Conservation (phyloP, 2,113 vertebrate genomes). For the Osmerus eperlanus region DNA sequence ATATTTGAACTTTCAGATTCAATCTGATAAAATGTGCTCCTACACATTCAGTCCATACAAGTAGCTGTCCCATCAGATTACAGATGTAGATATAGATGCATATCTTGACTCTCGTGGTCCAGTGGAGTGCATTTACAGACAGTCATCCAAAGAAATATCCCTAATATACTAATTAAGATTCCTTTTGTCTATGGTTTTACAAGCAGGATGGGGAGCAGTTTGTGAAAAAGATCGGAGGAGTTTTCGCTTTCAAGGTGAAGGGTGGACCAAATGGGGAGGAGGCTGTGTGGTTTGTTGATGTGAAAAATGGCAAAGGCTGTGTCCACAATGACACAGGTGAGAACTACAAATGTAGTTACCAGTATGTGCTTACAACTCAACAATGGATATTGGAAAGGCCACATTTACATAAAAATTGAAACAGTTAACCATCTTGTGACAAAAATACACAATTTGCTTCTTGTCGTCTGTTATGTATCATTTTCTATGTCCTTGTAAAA, state of each 20-base stretch:
- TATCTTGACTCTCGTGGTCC: too few relatives aligned
- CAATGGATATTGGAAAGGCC: not conserved
- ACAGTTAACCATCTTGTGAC: not conserved
- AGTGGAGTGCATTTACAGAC: too few relatives aligned
- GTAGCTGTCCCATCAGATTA: too few relatives aligned
- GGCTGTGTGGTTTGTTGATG: constrained; percentile 90
- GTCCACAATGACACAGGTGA: constrained; percentile 84
- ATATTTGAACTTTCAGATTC: too few relatives aligned
- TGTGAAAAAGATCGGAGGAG: constrained; percentile 93
- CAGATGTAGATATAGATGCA: too few relatives aligned
- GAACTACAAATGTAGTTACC: constrained; percentile 16
- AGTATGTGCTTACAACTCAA: not conserved
- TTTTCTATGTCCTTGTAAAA: not conserved
- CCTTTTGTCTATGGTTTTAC: constrained; percentile 17
- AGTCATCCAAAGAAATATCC: not conserved
- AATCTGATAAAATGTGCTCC: too few relatives aligned
- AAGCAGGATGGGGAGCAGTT: constrained; percentile 88
- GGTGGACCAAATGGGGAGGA: constrained; percentile 88
- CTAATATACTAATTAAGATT: not conserved
- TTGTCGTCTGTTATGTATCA: too few relatives aligned
- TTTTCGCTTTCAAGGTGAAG: constrained; percentile 95
- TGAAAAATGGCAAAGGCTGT: constrained; percentile 87
- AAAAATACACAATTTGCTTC: too few relatives aligned
- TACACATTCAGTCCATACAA: too few relatives aligned
- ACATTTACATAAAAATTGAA: not conserved